These are phyloP conservation scores for Linurgus olivaceus DNA, from an alignment of 2,797 vertebrate species.

Conservation along the genomic window DNA sequence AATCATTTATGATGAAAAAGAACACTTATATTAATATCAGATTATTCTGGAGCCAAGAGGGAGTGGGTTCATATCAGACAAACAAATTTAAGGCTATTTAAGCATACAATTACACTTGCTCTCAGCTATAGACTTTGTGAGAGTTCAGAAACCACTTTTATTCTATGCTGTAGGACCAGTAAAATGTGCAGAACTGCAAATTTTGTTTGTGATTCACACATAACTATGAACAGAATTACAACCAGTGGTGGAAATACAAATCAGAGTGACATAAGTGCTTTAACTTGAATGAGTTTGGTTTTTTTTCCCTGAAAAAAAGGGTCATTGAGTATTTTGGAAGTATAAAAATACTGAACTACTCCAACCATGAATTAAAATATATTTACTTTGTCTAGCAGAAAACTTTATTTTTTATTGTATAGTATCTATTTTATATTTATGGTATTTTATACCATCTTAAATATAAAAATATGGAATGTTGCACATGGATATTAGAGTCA, in stretches of 20 bases:
- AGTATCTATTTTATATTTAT: neutral
- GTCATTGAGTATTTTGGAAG: neutral
- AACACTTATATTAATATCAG: neutral
- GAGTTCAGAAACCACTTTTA: neutral
- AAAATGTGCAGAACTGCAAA: neutral
- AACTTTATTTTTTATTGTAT: neutral
- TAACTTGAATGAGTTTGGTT: neutral
- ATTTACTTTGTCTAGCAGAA: neutral
- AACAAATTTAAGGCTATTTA: neutral
- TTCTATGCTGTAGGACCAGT: neutral
- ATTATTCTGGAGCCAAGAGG: neutral
- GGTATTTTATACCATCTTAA: neutral
- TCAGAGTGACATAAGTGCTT: neutral
- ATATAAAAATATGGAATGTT: neutral
- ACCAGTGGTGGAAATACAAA: neutral
- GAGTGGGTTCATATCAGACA: neutral
- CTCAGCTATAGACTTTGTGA: neutral
- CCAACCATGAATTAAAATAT: neutral
- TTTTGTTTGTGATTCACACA: neutral
- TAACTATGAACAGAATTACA: neutral
- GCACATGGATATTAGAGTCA: neutral
- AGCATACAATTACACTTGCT: neutral
- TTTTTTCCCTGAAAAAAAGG: neutral
- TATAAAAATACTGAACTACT: neutral
- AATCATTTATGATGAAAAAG: neutral